Evolutionary conservation across 2,797 vertebrate species (phyloP), one percentile per base, ranked within the genome.

Genomic region (Eidolon dupreanum): DNA sequence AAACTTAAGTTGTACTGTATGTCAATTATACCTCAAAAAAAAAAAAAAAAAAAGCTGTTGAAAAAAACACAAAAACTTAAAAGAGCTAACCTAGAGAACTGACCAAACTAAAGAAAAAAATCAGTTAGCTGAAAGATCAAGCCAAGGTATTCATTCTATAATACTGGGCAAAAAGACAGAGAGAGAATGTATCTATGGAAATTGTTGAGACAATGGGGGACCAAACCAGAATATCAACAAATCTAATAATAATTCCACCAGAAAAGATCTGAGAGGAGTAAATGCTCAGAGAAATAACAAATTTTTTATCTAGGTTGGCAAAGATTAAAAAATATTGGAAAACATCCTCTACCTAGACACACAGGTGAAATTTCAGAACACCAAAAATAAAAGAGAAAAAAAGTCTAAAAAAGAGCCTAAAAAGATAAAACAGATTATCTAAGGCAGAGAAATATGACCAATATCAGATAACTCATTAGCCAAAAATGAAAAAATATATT

Each of bases 61-160:
- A 38, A 68, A 53, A 53, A 74, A 73, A 22, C 11, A 16, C 11
- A 31, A 79, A 94, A 65, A 38, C 55, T 68, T 28, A 24, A 20
- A 77, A 61, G 31, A 19, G 11, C n/a, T 84, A 85, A 79, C 15
- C 55, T 55, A 78, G 36, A 75, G 31, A 85, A 90, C 1, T 71
- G 81, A 49, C n/a, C 49, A 89, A 83, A 26, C 49, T 26, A 28
- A 82, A 57, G 55, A 74, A 90, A 94, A 85, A 94, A 46, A 36
- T 53, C 88, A 86, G n/a, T 49, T 57, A 86, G n/a, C 57, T 57
- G 16, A 36, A 81, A 66, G 57, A 73, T 73, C 55, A 86, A 79
- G 7, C 36, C 55, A 38, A 75, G 53, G 20, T 70, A 70, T 70
- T 63, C 61, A 70, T 70, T 63, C 61, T 83, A n/a, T 4, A 63